Conservation (phyloP, 2,888 invertebrate species). For the Beris chalybata region DNA sequence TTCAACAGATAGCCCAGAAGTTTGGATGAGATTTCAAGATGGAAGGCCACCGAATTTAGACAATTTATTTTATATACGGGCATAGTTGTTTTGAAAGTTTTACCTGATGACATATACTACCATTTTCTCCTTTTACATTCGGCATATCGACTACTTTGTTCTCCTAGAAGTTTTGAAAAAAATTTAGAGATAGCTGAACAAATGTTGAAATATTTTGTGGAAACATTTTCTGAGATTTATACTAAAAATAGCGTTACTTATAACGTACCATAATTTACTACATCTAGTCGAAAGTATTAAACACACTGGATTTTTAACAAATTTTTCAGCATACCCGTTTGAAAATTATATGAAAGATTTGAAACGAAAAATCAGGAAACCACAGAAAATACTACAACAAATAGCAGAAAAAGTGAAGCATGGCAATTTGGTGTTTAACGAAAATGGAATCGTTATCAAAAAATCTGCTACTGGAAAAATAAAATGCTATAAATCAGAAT, state of each 20-base stretch:
- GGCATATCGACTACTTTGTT: slow-evolving; percentile 30
- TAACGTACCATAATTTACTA: slow-evolving; percentile 37
- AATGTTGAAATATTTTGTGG: slow-evolving; percentile 31
- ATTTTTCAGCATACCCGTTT: slow-evolving; percentile 35
- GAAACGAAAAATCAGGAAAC: slow-evolving; percentile 27
- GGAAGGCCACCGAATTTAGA: slow-evolving; percentile 36
- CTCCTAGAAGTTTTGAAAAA: slow-evolving; percentile 23
- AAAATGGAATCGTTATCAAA: background rate
- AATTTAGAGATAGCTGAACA: slow-evolving; percentile 31
- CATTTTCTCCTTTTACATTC: slow-evolving; percentile 36
- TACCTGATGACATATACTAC: slow-evolving; percentile 34
- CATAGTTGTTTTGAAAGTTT: slow-evolving; percentile 33
- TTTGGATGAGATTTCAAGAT: slow-evolving; percentile 34
- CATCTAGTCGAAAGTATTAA: slow-evolving; percentile 33
- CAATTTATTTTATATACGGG: slow-evolving; percentile 37
- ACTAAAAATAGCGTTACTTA: slow-evolving; percentile 34
- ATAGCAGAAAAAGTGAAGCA: slow-evolving; percentile 15
- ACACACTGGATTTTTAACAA: slow-evolving; percentile 27
- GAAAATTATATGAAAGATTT: slow-evolving; percentile 37
- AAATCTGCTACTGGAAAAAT: background rate
- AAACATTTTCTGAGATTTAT: slow-evolving; percentile 36
- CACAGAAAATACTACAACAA: slow-evolving; percentile 29
- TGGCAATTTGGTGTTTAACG: background rate
- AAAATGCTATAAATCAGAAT: background rate
- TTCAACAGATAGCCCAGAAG: slow-evolving; percentile 34